phyloP scores from a whole-genome alignment of 1,140 invertebrate species.

The Holotrichia oblita region DNA sequence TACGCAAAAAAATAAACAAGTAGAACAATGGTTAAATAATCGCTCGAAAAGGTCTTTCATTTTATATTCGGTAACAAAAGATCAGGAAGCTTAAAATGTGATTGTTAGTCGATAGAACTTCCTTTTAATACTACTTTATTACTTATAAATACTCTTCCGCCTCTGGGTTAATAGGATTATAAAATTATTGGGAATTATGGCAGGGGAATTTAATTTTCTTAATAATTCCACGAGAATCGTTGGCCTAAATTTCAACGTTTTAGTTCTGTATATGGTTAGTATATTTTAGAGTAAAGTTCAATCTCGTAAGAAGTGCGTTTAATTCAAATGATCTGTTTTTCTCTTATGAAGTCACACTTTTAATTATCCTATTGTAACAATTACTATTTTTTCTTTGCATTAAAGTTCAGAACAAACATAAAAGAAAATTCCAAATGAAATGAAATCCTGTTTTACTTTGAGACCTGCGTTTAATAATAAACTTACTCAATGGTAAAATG shows the following conservation, averaged over 20 bases:
- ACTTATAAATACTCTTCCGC: conserved; percentile 2
- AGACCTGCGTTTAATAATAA: too few species aligned
- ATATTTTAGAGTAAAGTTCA: background rate
- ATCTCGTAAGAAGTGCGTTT: too few species aligned
- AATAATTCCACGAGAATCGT: background rate
- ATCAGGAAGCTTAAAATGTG: background rate
- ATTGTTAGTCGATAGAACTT: background rate
- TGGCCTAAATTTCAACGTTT: too few species aligned
- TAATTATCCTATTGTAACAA: too few species aligned
- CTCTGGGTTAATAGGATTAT: conserved; percentile 18
- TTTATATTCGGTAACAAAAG: background rate
- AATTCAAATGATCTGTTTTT: too few species aligned
- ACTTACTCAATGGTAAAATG: too few species aligned
- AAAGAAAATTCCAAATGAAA: too few species aligned
- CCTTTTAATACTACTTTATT: conserved; percentile 19
- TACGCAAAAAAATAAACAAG: background rate
- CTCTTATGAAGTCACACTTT: too few species aligned
- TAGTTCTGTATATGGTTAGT: too few species aligned
- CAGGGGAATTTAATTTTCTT: background rate
- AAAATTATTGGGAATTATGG: conserved; percentile 10
- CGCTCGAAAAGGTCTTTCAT: background rate
- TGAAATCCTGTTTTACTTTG: too few species aligned
- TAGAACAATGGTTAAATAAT: background rate
- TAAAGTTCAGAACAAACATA: too few species aligned
- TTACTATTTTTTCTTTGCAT: too few species aligned